A percentile compares a stretch with the other conserved stretches of the same genome.
Conservation (phyloP, 2,113 vertebrate species). For the Entomyzon cyanotis region DNA sequence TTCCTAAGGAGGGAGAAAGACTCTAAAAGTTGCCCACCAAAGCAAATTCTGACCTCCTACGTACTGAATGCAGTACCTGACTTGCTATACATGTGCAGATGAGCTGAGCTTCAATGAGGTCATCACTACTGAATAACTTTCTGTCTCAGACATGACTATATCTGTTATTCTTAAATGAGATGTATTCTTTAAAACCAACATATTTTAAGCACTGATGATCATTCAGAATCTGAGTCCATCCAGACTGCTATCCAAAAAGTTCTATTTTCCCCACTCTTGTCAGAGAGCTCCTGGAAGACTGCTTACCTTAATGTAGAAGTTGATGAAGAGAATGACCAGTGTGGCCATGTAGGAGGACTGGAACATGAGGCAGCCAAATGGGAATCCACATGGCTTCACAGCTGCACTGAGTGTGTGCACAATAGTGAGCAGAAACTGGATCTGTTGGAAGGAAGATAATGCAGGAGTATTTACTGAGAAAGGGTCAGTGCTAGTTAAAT, state of each 20-base stretch:
- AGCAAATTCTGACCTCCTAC: not conserved
- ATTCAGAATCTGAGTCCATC: not conserved
- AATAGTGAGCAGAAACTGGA: slow-evolving; percentile 88
- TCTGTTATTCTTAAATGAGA: not conserved
- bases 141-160: not conserved
- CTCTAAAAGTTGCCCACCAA: not conserved
- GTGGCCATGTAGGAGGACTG: slow-evolving; percentile 89
- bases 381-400: slow-evolving; percentile 85
- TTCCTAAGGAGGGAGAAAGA: not conserved
- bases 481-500: not conserved
- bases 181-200: not conserved
- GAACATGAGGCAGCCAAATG: slow-evolving; percentile 85
- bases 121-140: not conserved
- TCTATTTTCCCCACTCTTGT: accelerated
- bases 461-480: not conserved
- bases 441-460: slow-evolving; percentile 42
- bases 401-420: slow-evolving; percentile 83
- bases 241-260: not conserved
- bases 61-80: not conserved
- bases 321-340: slow-evolving; percentile 84
- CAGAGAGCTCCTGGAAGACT: not conserved
- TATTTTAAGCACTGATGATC: not conserved
- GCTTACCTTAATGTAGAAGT: slow-evolving; percentile 87
- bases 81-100: not conserved
- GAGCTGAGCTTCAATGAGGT: not conserved